phyloP scores from a whole-genome alignment of 2,113 vertebrate species.

The Corapipo altera region DNA sequence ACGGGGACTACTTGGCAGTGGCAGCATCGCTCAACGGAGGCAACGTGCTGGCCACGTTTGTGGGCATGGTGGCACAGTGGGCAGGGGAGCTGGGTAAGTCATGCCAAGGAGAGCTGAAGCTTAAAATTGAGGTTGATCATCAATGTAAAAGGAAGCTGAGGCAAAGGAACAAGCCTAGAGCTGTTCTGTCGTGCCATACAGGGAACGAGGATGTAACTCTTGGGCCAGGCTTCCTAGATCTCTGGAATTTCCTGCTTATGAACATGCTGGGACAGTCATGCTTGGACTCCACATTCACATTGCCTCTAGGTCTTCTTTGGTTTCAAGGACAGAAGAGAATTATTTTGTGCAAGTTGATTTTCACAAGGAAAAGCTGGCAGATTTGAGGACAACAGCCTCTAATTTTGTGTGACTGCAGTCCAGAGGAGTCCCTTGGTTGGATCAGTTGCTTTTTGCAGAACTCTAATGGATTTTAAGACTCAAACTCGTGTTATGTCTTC shows the following conservation, averaged over 20 bases:
- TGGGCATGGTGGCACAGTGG: slow-evolving; percentile 86
- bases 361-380: not conserved
- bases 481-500: not conserved
- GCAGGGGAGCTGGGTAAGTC: slow-evolving; percentile 85
- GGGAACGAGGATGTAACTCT: not conserved
- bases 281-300: not conserved
- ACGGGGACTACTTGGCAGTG: slow-evolving; percentile 83
- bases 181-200: not conserved
- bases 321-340: not conserved
- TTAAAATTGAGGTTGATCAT: not conserved
- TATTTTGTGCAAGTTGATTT: not conserved
- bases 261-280: not conserved
- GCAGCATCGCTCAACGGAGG: slow-evolving; percentile 95
- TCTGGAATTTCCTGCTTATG: slow-evolving; percentile 8
- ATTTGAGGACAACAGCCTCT: not conserved
- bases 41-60: slow-evolving; percentile 87
- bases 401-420: not conserved
- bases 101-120: not conserved
- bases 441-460: not conserved
- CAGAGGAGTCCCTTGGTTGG: not conserved
- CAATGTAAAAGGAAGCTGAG: not conserved
- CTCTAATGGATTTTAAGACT: not conserved
- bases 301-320: not conserved
- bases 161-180: not conserved
- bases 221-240: not conserved